phyloP scores from a whole-genome alignment of 2,888 invertebrate genomes.

The Dugesia japonica region DNA sequence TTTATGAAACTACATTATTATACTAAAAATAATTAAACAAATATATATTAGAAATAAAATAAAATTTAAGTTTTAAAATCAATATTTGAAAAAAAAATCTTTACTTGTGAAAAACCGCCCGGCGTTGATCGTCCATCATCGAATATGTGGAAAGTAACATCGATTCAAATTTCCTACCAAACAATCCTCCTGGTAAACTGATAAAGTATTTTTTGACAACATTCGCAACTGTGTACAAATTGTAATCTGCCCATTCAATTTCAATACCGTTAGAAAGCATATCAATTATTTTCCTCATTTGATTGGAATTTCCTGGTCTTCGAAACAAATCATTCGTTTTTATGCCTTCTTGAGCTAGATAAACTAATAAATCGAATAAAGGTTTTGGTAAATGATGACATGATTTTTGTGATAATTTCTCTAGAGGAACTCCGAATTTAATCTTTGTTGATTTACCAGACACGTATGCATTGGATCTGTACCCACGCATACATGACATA shows the following conservation, averaged over 20 bases:
- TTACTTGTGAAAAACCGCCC: background rate
- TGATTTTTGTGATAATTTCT: background rate
- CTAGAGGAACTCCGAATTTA: conserved; percentile 20
- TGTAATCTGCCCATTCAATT: background rate
- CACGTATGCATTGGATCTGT: background rate
- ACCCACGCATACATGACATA: background rate
- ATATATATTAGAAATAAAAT: too few species aligned
- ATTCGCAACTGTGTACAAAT: background rate
- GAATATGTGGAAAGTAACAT: background rate
- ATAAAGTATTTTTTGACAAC: conserved; percentile 14
- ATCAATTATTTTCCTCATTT: background rate
- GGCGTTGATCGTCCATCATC: background rate
- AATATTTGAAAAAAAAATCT: too few species aligned
- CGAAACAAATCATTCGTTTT: conserved; percentile 20
- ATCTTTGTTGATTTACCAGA: background rate
- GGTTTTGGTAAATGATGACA: conserved; percentile 20
- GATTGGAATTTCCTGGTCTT: background rate
- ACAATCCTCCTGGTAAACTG: conserved; percentile 1
- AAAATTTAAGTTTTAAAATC: too few species aligned
- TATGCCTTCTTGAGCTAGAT: background rate
- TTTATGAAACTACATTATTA: too few species aligned
- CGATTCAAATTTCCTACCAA: background rate
- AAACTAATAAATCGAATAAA: conserved; percentile 16
- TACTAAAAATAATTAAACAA: too few species aligned
- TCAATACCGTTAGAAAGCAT: background rate